phyloP scores from a whole-genome alignment of 2,797 vertebrate species.

The Paramormyrops hopkinsi region DNA sequence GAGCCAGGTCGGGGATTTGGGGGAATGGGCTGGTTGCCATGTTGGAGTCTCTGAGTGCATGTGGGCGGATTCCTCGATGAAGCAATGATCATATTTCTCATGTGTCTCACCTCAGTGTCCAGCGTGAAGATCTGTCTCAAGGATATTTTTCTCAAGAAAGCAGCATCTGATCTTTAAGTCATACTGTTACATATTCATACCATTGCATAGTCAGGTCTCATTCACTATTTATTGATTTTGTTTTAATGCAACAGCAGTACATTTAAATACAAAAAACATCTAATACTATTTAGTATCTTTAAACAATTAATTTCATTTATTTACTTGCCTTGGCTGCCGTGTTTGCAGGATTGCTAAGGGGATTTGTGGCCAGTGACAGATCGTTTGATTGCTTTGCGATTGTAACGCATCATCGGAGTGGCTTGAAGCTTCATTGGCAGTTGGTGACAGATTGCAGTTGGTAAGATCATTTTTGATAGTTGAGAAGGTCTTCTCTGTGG shows the following conservation, averaged over 20 bases:
- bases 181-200: background rate
- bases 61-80: background rate
- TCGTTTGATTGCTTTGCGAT: background rate
- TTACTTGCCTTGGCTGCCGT: background rate
- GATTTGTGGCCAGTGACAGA: background rate
- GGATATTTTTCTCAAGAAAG: background rate
- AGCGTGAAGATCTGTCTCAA: background rate
- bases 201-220: background rate
- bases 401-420: background rate
- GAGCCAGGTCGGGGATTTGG: no score
- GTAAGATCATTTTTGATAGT: background rate
- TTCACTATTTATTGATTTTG: background rate
- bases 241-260: background rate
- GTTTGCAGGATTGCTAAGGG: background rate
- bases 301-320: background rate
- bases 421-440: background rate
- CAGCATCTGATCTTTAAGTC: background rate
- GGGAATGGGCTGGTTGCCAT: background rate
- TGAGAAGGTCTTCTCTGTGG: background rate
- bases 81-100: background rate
- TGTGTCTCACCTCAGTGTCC: background rate
- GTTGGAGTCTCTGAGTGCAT: background rate
- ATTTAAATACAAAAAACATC: background rate
- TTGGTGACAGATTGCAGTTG: background rate
- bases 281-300: background rate